Conservation (phyloP, 2,797 vertebrate species). For the Pygocentrus nattereri region DNA sequence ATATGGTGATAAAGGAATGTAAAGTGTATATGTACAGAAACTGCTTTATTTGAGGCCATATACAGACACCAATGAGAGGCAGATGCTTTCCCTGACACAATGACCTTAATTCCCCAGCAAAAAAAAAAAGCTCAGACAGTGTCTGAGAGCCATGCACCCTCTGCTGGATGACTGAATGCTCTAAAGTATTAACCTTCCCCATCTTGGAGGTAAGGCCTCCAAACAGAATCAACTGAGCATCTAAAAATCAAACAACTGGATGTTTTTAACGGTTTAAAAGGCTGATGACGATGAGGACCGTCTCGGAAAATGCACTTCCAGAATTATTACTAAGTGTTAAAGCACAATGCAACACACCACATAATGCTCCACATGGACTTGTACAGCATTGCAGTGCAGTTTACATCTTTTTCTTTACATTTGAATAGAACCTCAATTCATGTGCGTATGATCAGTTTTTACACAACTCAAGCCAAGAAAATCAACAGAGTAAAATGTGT, state of each 20-base stretch:
- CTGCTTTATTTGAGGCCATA: constrained; percentile 45
- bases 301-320: neutral
- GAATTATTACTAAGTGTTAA: neutral
- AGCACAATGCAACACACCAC: neutral
- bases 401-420: neutral
- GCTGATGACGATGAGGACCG: neutral
- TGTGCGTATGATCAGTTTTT: neutral
- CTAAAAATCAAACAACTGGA: neutral
- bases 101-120: neutral
- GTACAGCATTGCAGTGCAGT: neutral
- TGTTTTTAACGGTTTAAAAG: neutral
- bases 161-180: constrained; percentile 61
- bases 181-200: neutral
- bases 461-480: constrained; percentile 8
- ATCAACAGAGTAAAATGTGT: constrained; percentile 44
- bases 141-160: constrained; percentile 52
- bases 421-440: neutral
- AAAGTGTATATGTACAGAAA: constrained; percentile 21
- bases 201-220: neutral
- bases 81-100: neutral
- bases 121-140: neutral
- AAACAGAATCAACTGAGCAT: neutral
- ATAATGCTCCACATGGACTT: neutral
- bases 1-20: neutral
- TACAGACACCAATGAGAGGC: constrained; percentile 1